Conservation (phyloP, 2,888 invertebrate species). For the Hyppa rectilinea region DNA sequence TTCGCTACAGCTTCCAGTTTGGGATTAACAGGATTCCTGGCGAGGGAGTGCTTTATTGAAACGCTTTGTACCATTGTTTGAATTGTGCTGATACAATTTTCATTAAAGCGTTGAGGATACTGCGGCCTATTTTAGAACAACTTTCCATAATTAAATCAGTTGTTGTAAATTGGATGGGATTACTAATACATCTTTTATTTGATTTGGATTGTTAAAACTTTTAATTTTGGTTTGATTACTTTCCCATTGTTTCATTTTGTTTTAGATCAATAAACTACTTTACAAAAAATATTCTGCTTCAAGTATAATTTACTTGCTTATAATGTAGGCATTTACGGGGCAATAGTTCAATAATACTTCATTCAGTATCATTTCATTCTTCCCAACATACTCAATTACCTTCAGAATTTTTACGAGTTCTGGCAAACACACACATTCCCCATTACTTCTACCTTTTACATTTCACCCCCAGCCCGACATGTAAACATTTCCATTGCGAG, state of each 20-base stretch:
- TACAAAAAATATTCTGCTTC: background rate
- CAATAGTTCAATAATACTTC: constrained; percentile 24
- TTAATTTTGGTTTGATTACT: constrained; percentile 4
- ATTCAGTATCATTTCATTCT: constrained; percentile 41
- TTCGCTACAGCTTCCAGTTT: constrained; percentile 59
- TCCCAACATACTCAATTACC: constrained; percentile 45
- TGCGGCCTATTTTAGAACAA: constrained; percentile 48
- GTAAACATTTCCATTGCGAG: constrained; percentile 85
- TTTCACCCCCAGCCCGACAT: constrained; percentile 72
- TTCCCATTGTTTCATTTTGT: background rate
- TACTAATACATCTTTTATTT: constrained; percentile 33
- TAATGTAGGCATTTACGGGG: constrained; percentile 4
- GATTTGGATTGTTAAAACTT: constrained; percentile 24
- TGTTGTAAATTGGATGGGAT: constrained; percentile 37
- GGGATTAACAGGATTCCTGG: constrained; percentile 73
- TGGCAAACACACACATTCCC: constrained; percentile 46
- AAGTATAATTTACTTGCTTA: background rate
- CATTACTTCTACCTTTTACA: constrained; percentile 68
- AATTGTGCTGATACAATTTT: constrained; percentile 61
- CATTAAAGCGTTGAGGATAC: constrained; percentile 56
- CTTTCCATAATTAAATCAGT: constrained; percentile 46
- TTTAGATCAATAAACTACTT: constrained; percentile 4
- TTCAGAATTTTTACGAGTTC: constrained; percentile 48
- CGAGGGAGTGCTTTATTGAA: constrained; percentile 70
- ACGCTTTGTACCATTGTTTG: constrained; percentile 62